phyloP scores from a whole-genome alignment of 92 coral and sea anemone genomes.

The Diadumene lineata region DNA sequence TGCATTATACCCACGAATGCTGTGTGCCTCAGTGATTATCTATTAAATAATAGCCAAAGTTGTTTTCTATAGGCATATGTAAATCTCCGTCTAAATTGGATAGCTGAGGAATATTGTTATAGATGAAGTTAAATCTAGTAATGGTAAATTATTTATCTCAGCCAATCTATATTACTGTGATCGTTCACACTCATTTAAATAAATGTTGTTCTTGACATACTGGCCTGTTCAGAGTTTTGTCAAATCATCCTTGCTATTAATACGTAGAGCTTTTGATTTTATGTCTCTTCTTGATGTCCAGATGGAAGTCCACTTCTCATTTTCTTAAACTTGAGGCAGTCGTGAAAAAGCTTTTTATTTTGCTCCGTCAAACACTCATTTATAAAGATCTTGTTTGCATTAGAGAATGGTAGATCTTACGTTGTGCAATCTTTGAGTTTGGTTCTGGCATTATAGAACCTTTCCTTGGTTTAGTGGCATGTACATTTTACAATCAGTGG shows the following conservation, averaged over 20 bases:
- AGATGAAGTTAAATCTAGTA: slow-evolving; percentile 23
- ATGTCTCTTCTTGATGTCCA: slow-evolving; percentile 42
- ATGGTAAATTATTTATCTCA: slow-evolving; percentile 25
- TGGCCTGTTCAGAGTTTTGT: slow-evolving; percentile 11
- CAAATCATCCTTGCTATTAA: slow-evolving; percentile 35
- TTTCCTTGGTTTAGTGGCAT: slow-evolving; percentile 46
- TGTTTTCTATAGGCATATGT: slow-evolving; percentile 34
- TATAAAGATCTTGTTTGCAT: slow-evolving; percentile 40
- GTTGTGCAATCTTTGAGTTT: slow-evolving; percentile 16
- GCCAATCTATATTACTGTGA: background rate
- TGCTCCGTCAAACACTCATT: slow-evolving; percentile 46
- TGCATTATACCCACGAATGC: too few relatives aligned
- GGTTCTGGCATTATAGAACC: slow-evolving; percentile 44
- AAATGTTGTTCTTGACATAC: slow-evolving; percentile 4
- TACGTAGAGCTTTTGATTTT: slow-evolving; percentile 16
- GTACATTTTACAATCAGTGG: slow-evolving; percentile 23
- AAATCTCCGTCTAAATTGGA: slow-evolving; percentile 50
- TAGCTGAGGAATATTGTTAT: slow-evolving; percentile 37
- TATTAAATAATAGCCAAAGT: slow-evolving; percentile 43
- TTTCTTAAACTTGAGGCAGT: slow-evolving; percentile 32
- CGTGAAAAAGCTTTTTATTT: slow-evolving; percentile 42
- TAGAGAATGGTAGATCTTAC: slow-evolving; percentile 27
- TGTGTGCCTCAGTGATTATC: too few relatives aligned
- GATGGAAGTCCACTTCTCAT: slow-evolving; percentile 24
- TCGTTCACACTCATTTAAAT: background rate